Base-by-base conservation (phyloP, 2,888 invertebrate species). In the Plemyria rubiginata region DNA sequence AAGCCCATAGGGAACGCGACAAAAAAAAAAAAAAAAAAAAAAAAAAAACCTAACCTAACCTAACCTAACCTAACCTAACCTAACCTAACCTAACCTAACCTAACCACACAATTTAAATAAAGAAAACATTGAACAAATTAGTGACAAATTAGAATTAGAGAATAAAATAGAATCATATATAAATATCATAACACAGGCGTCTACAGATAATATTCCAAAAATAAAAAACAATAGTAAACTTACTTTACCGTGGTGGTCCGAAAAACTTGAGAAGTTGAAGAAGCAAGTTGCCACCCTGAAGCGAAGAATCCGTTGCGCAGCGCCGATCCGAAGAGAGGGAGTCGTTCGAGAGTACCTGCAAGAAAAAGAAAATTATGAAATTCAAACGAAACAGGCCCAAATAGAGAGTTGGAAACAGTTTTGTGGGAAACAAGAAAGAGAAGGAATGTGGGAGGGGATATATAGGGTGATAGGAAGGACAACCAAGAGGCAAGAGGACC, bases 181-280 rank as follows among this genome's bases (percentile, higher is more conserved):
- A 36, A 2, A 54, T 15, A 15, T 15, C 7, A 52, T 64, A 29
- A 54, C 8, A 49, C 7, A 67, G 45, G 4, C 63, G 22, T 46
- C 60, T 7, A 48, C 49, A 0, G 0, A 13, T 2, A 43, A 8
- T 0, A 66, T 67, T 16, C 64, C 66, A 0, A 52, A 13, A 43
- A 43, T 9, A 4, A 58, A 58, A 51, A 28, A 7, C 9, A 52
- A 53, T 6, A 16, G 12, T 0, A 49, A 8, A 45, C 6, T 51
- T 54, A 61, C 45, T 55, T 13, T 61, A 8, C 70, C 71, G 13
- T 73, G 53, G 53, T 38, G 36, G 60, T 55, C 60, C 12, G 51
- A 55, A 6, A 45, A 60, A 28, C 54, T 60, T 32, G 38, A 11
- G 4, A 8, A 0, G 8, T 13, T 60, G 54, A 50, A 60, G 41